Base-by-base conservation (phyloP, 2,888 invertebrate genomes). In the Scaptomyza reducta region DNA sequence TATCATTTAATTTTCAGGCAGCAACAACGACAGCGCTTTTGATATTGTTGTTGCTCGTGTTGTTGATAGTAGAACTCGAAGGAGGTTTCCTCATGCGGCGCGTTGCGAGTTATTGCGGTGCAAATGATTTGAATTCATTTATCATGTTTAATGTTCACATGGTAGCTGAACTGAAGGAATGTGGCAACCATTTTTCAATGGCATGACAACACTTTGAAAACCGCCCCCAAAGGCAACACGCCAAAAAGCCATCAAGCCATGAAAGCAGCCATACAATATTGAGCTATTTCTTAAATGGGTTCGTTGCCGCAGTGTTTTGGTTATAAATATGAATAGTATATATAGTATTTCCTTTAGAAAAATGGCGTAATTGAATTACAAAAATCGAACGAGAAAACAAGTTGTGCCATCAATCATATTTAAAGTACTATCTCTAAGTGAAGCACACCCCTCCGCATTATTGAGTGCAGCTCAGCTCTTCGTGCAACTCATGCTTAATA, bases 71-170 rank as follows among this genome's bases (percentile, higher is more conserved):
- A 10, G 53, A 44, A 45, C 55, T 63, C 33, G 50, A 55, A 40
- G 56, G 18, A 57, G 29, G 35, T 58, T 33, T 46, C 49, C 33
- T 18, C 68, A 55, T 41, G 60, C 65, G 40, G 62, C 53, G 60
- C 40, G 40, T 40, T 60, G 67, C 65, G 61, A 80, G 77, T 70
- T 80, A 80, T 79, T 84, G 81, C 76, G 76, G 83, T 80, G 70
- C 77, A 76, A 76, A 77, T 83, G 74, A 81, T 81, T 83, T 83
- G 75, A 73, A 83, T 83, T 85, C 83, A 86, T 87, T 86, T 83
- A 85, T 87, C 81, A 86, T 83, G 79, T 85, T 76, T 77, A 77
- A 77, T 80, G 77, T 79, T 61, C 60, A 60, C 69, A 64, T 63
- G 62, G 58, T 22, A 53, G 68, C 64, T 40, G 56, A 64, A 61